Percentiles rank a stretch among this genome's conserved stretches.
These are phyloP conservation scores for Hyposoter dolosus DNA, from an alignment of 2,888 invertebrate species.

Conservation along the genomic window DNA sequence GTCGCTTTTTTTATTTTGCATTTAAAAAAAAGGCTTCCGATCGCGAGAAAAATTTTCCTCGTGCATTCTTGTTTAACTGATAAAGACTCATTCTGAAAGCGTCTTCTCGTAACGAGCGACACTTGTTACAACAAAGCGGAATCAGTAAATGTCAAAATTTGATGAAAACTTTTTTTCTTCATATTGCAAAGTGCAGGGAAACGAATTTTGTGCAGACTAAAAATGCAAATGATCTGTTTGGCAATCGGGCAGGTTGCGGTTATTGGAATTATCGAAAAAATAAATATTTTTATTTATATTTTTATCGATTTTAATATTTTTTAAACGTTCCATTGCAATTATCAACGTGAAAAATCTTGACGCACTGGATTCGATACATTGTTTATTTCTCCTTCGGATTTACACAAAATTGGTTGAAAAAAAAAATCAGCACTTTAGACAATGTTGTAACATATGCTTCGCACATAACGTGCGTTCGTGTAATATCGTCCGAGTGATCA, in stretches of 20 bases:
- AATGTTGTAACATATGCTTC: neutral
- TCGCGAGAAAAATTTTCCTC: constrained; percentile 13
- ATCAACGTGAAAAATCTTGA: neutral
- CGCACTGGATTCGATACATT: neutral
- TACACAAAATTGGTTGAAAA: neutral
- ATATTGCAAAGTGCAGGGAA: neutral
- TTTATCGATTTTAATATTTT: neutral
- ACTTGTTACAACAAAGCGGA: constrained; percentile 34
- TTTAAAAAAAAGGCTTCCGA: constrained; percentile 1
- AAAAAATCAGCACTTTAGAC: neutral
- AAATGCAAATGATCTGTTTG: neutral
- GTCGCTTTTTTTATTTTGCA: neutral
- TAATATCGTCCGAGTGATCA: constrained; percentile 17
- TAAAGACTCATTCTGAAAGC: neutral
- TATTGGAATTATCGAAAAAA: too few relatives aligned
- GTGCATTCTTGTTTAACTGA: neutral
- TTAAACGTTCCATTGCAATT: neutral
- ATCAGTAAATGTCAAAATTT: constrained; percentile 30
- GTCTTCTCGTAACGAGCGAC: constrained; percentile 17
- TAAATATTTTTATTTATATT: neutral
- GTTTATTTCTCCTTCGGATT: neutral
- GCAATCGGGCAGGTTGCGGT: neutral
- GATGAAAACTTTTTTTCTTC: constrained; percentile 5
- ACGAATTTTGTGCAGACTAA: neutral
- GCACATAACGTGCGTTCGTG: neutral